Percentiles rank a stretch among this genome's conserved stretches.
phyloP scores from a whole-genome alignment of 1,140 invertebrate genomes.

The Chrysopa pallens region DNA sequence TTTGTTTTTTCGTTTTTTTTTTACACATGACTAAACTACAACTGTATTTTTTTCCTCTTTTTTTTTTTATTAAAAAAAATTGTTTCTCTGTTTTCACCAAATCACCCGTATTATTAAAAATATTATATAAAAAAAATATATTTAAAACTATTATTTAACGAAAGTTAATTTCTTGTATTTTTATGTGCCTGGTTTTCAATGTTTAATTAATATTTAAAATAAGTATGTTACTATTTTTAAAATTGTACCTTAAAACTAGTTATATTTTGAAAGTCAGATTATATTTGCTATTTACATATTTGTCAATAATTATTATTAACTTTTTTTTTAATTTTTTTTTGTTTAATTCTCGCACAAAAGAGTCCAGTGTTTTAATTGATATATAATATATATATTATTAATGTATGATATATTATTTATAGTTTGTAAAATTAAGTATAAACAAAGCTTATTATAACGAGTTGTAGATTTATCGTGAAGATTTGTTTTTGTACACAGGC shows the following conservation, averaged over 20 bases:
- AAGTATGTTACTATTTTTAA: not conserved
- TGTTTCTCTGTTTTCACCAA: not conserved
- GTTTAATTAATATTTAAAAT: not conserved
- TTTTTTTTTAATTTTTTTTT: not conserved
- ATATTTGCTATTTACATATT: not conserved
- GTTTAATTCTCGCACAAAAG: not conserved
- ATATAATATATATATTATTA: too few species aligned
- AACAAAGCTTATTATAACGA: too few species aligned
- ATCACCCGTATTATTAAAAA: not conserved
- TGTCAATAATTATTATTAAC: not conserved
- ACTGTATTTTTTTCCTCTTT: not conserved
- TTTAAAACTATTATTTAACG: not conserved
- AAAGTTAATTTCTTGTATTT: not conserved
- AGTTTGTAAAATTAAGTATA: too few species aligned
- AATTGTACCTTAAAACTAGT: not conserved
- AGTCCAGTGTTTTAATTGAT: too few species aligned
- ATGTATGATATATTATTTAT: too few species aligned
- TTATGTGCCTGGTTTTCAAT: not conserved
- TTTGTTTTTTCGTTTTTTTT: not conserved
- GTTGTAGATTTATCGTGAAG: too few species aligned
- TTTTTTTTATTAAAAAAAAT: not conserved
- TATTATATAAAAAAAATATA: not conserved
- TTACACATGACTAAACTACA: not conserved
- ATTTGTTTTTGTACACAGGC: too few species aligned
- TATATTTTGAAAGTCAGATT: not conserved